phyloP scores from a whole-genome alignment of 1,140 invertebrate species.

The Glomeris maerens region DNA sequence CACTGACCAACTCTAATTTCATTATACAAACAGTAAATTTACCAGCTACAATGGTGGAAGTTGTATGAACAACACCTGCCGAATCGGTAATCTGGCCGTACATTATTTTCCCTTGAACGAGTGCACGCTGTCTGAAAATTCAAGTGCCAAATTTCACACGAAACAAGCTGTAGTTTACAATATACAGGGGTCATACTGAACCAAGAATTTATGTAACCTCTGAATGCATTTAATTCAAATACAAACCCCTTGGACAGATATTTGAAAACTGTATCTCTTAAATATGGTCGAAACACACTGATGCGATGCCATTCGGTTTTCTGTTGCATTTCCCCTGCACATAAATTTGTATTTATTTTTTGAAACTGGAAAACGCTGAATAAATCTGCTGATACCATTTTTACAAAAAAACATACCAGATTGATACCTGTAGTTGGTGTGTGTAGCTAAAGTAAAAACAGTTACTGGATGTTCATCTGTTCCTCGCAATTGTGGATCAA shows the following conservation, averaged over 20 bases:
- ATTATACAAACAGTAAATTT: constrained; percentile 12
- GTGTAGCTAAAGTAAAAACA: constrained; percentile 78
- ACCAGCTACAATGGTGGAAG: constrained; percentile 57
- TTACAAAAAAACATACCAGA: constrained; percentile 18
- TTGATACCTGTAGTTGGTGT: constrained; percentile 57
- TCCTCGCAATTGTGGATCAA: constrained; percentile 69
- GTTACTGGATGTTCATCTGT: constrained; percentile 66
- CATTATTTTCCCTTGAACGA: constrained; percentile 63
- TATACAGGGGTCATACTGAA: no score
- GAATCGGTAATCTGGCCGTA: constrained; percentile 74
- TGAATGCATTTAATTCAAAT: no score
- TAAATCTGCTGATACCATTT: neutral
- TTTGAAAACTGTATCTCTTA: constrained; percentile 59
- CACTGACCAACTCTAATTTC: neutral
- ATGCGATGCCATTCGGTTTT: constrained; percentile 83
- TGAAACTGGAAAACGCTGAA: constrained; percentile 7
- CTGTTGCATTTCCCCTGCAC: constrained; percentile 54
- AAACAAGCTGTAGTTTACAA: no score
- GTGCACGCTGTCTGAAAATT: constrained; percentile 49
- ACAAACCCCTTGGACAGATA: constrained; percentile 57
- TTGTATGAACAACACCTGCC: constrained; percentile 49
- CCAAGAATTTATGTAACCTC: no score
- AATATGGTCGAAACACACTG: constrained; percentile 66
- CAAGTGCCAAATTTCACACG: no score
- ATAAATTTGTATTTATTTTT: neutral